Base-by-base conservation (phyloP, 2,797 vertebrate species). In the Tamandua tetradactyla region DNA sequence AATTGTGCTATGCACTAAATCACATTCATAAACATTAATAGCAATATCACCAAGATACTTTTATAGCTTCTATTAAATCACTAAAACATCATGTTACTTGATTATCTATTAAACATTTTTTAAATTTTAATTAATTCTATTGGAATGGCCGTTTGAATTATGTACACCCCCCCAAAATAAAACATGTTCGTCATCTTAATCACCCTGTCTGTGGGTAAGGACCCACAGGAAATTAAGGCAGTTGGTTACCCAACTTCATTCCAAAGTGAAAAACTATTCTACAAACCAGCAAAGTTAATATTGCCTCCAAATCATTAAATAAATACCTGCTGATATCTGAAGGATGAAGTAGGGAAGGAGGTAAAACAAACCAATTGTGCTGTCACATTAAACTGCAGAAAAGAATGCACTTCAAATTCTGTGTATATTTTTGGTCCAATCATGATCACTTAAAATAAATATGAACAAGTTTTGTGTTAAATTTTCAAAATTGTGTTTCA, bases 401-500 rank as follows among this genome's bases (percentile, higher is more conserved):
- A 92, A 90, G 62, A 92, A 78, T 15, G 47, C n/a, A 62, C 10
- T 89, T 81, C 59, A 95, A 94, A 95, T 47, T 18, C 0, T 3
- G 2, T 74, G 71, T 71, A 37, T 85, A 64, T 92, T 87, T 95
- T 95, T 76, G 89, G 89, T 72, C 52, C 64, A 82, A 74, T 87
- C 72, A 57, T 25, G 35, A 42, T 86, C 40, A 87, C 37, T 44
- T 94, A 95, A 93, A 95, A 75, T 59, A 95, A 95, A 95, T 88
- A 86, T 1, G 68, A 44, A 87, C 30, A 71, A 20, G 80, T 87
- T 55, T 89, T 57, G 40, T 74, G 72, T 64, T 95, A 95, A 79
- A 89, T 78, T 91, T 95, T 97, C 90, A 95, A 95, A 95, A 81
- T 55, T 37, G 3, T 91, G 59, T 84, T 96, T 97, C 66, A 40